Evolutionary conservation across 37 sponge, comb jelly and placozoan species (phyloP).

Genomic region (Cladorhizidae sp.): DNA sequence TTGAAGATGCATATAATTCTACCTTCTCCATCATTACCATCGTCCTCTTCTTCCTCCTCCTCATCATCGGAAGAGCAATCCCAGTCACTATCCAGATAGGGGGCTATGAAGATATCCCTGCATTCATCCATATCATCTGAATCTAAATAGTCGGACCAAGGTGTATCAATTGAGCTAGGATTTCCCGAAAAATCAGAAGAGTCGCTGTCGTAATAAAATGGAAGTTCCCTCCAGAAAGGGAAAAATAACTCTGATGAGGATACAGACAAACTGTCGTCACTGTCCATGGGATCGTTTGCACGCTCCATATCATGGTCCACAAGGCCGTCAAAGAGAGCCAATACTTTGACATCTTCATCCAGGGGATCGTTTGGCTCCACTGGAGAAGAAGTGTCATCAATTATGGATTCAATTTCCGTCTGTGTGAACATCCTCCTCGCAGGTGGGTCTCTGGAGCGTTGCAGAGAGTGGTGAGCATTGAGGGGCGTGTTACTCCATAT

Average conservation of each 20-base stretch:
- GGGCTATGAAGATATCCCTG: not conserved
- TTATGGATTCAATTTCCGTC: not conserved
- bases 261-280: not conserved
- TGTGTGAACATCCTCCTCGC: slow-evolving; percentile 30
- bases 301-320: slow-evolving; percentile 5
- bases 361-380: slow-evolving; percentile 15
- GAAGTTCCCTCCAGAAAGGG: slow-evolving; percentile 4
- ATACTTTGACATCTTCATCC: slow-evolving; percentile 41
- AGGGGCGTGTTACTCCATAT: slow-evolving; percentile 44
- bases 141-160: slow-evolving; percentile 13
- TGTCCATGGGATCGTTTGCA: not conserved
- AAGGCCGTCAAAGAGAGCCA: slow-evolving; percentile 70
- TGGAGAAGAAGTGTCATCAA: not conserved
- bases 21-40: not conserved
- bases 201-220: not conserved
- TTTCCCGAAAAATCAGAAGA: not conserved
- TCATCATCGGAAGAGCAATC: not conserved
- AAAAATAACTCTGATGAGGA: not conserved
- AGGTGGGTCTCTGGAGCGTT: slow-evolving; percentile 30
- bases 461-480: not conserved
- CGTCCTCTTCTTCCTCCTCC: slow-evolving; percentile 6
- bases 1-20: too few species aligned
- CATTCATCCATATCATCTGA: slow-evolving; percentile 1
- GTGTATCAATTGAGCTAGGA: slow-evolving; percentile 11
- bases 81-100: not conserved